A percentile compares a stretch with the other conserved stretches of the same genome.
Conservation (phyloP, 1,140 invertebrate genomes). For the Reticulitermes speratus region DNA sequence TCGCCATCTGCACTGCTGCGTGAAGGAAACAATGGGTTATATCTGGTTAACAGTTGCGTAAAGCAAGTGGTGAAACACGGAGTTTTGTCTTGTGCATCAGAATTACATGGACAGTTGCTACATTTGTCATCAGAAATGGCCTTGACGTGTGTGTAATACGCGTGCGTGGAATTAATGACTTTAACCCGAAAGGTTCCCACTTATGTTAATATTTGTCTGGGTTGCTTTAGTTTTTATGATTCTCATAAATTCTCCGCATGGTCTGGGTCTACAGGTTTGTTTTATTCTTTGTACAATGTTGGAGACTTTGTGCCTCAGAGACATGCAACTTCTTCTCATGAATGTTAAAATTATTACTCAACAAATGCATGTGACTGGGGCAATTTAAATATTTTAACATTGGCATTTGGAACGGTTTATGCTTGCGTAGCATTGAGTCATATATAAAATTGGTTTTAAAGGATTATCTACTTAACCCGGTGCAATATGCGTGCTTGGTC, state of each 20-base stretch:
- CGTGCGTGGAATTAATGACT: not conserved
- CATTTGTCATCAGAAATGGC: not conserved
- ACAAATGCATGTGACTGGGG: too few species aligned
- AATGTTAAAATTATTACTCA: too few species aligned
- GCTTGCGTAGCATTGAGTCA: too few species aligned
- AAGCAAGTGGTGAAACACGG: not conserved
- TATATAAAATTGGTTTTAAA: too few species aligned
- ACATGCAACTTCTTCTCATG: too few species aligned
- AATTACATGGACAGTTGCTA: not conserved
- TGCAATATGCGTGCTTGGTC: too few species aligned
- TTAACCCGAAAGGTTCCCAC: not conserved
- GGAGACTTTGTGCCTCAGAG: too few species aligned
- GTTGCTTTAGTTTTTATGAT: not conserved
- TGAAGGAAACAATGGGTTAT: not conserved
- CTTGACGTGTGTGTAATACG: not conserved
- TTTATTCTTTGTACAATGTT: not conserved
- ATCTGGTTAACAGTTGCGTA: not conserved
- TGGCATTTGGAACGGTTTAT: too few species aligned
- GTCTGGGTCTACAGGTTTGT: not conserved
- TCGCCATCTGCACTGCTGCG: slow-evolving; percentile 3
- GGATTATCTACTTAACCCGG: too few species aligned
- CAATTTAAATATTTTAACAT: too few species aligned
- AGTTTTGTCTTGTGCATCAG: not conserved
- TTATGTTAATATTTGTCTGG: not conserved
- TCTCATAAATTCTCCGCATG: not conserved